phyloP scores from a whole-genome alignment of 2,888 invertebrate species.

The Ellobium chinense region DNA sequence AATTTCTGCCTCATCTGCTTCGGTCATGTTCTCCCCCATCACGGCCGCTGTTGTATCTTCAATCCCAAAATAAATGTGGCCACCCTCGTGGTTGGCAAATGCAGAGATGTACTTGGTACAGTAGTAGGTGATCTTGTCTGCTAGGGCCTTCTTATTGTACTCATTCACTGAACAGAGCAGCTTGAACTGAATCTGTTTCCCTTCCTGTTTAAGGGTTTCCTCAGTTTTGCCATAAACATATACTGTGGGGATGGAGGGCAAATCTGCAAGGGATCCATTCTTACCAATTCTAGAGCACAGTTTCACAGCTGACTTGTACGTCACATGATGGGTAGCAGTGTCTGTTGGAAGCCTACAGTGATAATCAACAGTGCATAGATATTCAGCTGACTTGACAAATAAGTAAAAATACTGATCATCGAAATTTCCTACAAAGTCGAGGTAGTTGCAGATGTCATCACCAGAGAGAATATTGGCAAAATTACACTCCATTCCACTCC shows the following conservation, averaged over 20 bases:
- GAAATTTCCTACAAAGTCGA: conserved; percentile 69
- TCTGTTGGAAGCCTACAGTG: conserved; percentile 67
- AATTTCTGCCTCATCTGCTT: conserved; percentile 54
- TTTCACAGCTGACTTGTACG: conserved; percentile 63
- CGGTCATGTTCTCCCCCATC: conserved; percentile 60
- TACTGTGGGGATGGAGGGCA: conserved; percentile 59
- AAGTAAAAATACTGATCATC: conserved; percentile 64
- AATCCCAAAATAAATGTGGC: conserved; percentile 71
- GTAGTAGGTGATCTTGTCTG: conserved; percentile 57
- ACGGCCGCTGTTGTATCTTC: conserved; percentile 65
- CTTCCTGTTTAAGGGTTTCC: conserved; percentile 65
- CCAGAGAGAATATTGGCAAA: conserved; percentile 63
- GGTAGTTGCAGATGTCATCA: conserved; percentile 70
- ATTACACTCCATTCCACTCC: conserved; percentile 69
- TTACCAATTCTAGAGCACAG: conserved; percentile 36
- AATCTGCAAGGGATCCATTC: conserved; percentile 36
- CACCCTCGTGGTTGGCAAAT: conserved; percentile 71
- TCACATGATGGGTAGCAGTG: conserved; percentile 69
- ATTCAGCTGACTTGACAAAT: conserved; percentile 70
- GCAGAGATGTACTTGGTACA: conserved; percentile 64
- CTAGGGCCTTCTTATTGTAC: conserved; percentile 46
- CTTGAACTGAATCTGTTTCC: conserved; percentile 72
- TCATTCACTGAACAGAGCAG: conserved; percentile 51
- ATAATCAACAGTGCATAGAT: conserved; percentile 65
- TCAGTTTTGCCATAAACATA: conserved; percentile 59